Conservation (phyloP, 2,113 vertebrate genomes). For the Hemiprocne comata region DNA sequence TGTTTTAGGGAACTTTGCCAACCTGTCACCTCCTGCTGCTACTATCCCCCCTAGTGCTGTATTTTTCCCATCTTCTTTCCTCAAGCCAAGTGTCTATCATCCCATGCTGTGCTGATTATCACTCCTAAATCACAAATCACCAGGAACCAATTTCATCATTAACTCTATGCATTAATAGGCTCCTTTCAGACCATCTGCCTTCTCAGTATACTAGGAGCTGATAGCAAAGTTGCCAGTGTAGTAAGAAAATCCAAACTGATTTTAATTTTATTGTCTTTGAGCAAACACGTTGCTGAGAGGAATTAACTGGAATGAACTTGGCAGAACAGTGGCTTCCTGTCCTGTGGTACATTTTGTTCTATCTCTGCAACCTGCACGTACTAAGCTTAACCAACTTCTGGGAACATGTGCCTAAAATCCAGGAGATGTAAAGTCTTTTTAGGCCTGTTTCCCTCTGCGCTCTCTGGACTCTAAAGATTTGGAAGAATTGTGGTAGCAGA, state of each 20-base stretch:
- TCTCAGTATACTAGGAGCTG: background rate
- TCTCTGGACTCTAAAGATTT: background rate
- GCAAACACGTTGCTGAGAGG: background rate
- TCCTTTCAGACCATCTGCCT: constrained; percentile 40
- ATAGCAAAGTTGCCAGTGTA: background rate
- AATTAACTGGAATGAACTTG: background rate
- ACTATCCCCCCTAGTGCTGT: background rate
- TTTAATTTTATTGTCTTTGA: background rate
- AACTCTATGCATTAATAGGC: background rate
- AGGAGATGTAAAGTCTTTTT: background rate
- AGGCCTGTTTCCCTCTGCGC: background rate
- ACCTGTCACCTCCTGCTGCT: background rate
- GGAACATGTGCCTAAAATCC: background rate
- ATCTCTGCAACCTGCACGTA: background rate
- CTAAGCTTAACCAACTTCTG: background rate
- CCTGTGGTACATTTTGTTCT: background rate
- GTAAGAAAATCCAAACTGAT: background rate
- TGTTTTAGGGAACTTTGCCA: background rate
- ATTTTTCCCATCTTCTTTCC: background rate
- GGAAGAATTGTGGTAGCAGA: background rate
- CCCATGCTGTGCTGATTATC: background rate
- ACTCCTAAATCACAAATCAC: background rate
- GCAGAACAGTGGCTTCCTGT: background rate
- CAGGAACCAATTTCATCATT: background rate
- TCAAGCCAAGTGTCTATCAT: background rate